Evolutionary conservation across 2,888 invertebrate species (phyloP).

Genomic region (Acanthacorydalis orientalis): DNA sequence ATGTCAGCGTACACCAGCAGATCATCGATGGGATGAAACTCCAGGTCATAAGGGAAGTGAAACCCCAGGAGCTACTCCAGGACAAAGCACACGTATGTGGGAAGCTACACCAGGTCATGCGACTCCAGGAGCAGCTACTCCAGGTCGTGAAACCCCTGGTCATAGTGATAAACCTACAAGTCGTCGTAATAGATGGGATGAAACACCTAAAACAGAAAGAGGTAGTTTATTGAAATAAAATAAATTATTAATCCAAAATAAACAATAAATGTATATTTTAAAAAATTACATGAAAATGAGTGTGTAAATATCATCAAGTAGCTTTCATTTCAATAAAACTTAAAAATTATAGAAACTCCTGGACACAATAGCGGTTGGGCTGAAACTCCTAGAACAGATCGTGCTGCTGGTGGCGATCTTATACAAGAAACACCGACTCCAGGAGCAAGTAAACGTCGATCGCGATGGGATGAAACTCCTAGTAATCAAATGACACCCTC

Average conservation of each 20-base stretch:
- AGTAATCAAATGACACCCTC: conserved; percentile 54
- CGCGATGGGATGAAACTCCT: conserved; percentile 98
- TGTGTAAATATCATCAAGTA: too few relatives aligned
- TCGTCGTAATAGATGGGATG: conserved; percentile 96
- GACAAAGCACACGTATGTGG: conserved; percentile 81
- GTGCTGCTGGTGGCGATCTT: conserved; percentile 45
- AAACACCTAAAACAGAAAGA: conserved; percentile 94
- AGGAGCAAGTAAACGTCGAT: conserved; percentile 83
- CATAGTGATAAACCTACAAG: conserved; percentile 47
- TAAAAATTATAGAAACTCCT: conserved; percentile 59
- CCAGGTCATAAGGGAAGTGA: conserved; percentile 69
- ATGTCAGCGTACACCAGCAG: conserved; percentile 51
- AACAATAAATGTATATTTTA: background rate
- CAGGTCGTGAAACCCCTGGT: conserved; percentile 71
- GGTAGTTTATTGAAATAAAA: conserved; percentile 26
- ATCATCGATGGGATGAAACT: conserved; percentile 87
- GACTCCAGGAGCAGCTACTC: conserved; percentile 70
- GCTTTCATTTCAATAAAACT: background rate
- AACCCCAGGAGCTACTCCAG: conserved; percentile 86
- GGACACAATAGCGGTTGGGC: conserved; percentile 97
- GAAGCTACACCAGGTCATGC: conserved; percentile 92
- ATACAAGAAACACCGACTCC: conserved; percentile 83
- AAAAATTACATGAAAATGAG: too few relatives aligned
- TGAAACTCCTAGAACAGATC: conserved; percentile 92
- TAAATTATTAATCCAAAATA: background rate